Evolutionary conservation across 2,113 vertebrate genomes (phyloP), one percentile per base, ranked within the genome.

Genomic region (Ahaetulla prasina): DNA sequence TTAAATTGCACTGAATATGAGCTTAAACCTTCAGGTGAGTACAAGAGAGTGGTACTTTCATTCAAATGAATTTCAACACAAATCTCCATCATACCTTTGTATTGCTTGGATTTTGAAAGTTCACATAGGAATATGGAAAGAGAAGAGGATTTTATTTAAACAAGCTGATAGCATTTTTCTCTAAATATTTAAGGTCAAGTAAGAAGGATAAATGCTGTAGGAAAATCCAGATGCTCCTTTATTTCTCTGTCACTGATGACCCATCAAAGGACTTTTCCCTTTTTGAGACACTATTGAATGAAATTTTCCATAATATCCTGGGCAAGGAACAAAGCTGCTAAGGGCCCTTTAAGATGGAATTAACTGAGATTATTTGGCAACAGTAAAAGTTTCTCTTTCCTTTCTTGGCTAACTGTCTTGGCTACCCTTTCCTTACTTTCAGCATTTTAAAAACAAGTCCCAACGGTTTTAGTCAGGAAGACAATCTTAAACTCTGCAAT

Each of bases 331-430:
- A 47, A 95, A 95, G 93, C 93, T 94, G 95, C 95, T 94, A 50
- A 95, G 95, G 90, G 91, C 93, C 93, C 94, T 96, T 96, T 96
- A 95, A 96, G 93, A 95, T 47, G 35, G 95, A 86, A 96, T 93
- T 93, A 95, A 94, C 94, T 94, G 94, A 89, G 50, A 85, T 90
- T 93, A 57, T 88, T 91, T 93, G 11, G 0, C 68, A 94, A 57
- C 90, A 95, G 93, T 91, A 94, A 94, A 68, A 89, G 91, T 90
- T 94, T 95, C 92, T 94, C 94, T 94, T 95, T 92, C 35, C 35
- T 43, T 80, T 80, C 74, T 80, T 80, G 74, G 74, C 74, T 80
- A 80, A 39, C 7, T 43, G 74, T 80, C 52, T n/a, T 57, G 68
- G 63, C 52, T 89, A 92, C 49, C 93, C 96, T 95, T 88, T 94